Base-by-base conservation (phyloP, 1,140 invertebrate genomes). In the Apis laboriosa region DNA sequence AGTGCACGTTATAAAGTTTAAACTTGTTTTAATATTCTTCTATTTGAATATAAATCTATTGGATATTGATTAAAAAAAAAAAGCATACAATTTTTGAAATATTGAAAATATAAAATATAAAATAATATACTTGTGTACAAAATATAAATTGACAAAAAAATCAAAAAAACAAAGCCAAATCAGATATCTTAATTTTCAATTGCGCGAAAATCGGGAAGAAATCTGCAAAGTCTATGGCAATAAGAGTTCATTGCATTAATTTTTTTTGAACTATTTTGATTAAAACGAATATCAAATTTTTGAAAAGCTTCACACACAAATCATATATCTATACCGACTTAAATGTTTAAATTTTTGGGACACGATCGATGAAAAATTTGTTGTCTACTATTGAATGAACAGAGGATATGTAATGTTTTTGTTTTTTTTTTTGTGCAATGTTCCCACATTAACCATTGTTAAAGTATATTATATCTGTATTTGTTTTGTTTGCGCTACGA, bases 341-440 rank as follows among this genome's bases (percentile, higher is more conserved):
- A 82, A 83, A 85, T 60, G 61, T 73, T 79, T 88, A 89, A 77
- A 61, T 76, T 86, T 89, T 76, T 77, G 75, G 34, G 83, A 86
- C 89, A 91, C 83, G 87, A 77, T 90, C 83, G 75, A 88, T 91
- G 85, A 84, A 84, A 43, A 88, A 85, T 88, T 91, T 80, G 61
- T 90, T 84, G 77, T 77, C 87, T 90, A 89, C 87, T 7, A 77
- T 87, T 90, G 87, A 90, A 92, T 87, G 86, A 93, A 93, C 90
- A 89, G 87, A 93, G 89, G 92, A 93, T 93, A 93, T 93, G 92
- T 92, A 92, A 92, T 88, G 89, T 80, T 74, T 74, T 56, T 53
- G n/a, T 71, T 34, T 77, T 17, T 64, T 76, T 77, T 66, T 78
- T 56, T 91, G 89, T 92, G 91, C 91, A 92, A 92, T 92, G 92